A percentile compares a stretch with the other conserved stretches of the same genome.
Evolutionary conservation across 2,797 vertebrate genomes (phyloP).

Genomic region (Austrolebias charrua): DNA sequence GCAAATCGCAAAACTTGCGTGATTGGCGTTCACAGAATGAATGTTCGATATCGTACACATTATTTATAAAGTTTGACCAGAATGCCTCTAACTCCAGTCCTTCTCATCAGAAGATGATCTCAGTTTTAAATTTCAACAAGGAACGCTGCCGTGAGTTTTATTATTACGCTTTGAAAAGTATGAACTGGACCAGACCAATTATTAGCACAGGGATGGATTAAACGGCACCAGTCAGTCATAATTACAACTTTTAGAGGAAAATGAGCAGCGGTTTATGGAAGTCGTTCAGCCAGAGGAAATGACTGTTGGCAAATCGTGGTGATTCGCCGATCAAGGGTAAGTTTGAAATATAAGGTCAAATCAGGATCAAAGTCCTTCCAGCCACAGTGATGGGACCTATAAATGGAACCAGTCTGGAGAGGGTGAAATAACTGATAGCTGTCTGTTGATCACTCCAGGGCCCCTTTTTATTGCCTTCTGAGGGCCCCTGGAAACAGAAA

Average conservation of each 20-base stretch:
- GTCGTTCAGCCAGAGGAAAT: constrained; percentile 3
- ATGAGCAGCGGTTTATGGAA: constrained; percentile 16
- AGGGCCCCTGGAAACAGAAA: constrained; percentile 22
- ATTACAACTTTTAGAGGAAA: constrained; percentile 23
- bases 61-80: too few relatives aligned
- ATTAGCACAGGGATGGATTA: constrained; percentile 4
- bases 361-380: constrained; percentile 30
- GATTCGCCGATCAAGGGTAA: constrained; percentile 4
- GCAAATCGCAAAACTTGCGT: too few relatives aligned
- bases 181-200: neutral
- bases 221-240: constrained; percentile 22
- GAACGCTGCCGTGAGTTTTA: neutral
- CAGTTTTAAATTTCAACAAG: too few relatives aligned
- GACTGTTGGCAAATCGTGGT: constrained; percentile 20
- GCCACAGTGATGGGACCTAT: constrained; percentile 9
- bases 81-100: too few relatives aligned
- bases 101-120: too few relatives aligned
- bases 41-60: too few relatives aligned
- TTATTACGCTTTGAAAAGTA: neutral
- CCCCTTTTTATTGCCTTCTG: neutral
- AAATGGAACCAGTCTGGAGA: constrained; percentile 13
- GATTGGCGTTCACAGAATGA: too few relatives aligned
- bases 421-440: constrained; percentile 5
- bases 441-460: constrained; percentile 6
- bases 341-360: constrained; percentile 39